A percentile compares a stretch with the other conserved stretches of the same genome.
Conservation (phyloP, 1,140 invertebrate genomes). For the Amyelois transitella region DNA sequence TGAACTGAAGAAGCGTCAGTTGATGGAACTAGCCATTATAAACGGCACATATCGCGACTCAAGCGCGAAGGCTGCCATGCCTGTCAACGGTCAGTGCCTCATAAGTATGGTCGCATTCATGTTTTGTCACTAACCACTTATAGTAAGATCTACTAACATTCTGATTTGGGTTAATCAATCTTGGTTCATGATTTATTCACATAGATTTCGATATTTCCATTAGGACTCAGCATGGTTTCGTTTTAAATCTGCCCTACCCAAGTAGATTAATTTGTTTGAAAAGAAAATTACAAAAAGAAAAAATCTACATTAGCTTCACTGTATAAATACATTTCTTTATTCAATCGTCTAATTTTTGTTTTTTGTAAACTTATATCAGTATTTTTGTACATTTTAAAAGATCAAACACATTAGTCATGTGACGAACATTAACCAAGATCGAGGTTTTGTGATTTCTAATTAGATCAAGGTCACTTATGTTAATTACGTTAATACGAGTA, state of each 20-base stretch:
- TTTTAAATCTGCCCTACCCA: background rate
- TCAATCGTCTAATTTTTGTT: too few species aligned
- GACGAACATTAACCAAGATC: background rate
- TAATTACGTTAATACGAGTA: background rate
- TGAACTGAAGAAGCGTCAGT: slow-evolving; percentile 98
- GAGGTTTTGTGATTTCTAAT: background rate
- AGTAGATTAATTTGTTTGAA: too few species aligned
- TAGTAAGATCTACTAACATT: slow-evolving; percentile 16
- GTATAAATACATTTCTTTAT: too few species aligned
- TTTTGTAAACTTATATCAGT: too few species aligned
- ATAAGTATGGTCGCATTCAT: slow-evolving; percentile 70
- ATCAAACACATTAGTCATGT: background rate
- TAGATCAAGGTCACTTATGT: background rate
- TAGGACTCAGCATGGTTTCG: background rate
- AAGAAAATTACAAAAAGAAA: too few species aligned
- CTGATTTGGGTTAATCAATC: background rate
- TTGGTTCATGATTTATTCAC: background rate
- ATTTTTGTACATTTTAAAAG: too few species aligned
- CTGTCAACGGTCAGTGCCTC: slow-evolving; percentile 75
- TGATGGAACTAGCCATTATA: slow-evolving; percentile 99
- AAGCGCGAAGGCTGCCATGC: slow-evolving; percentile 87
- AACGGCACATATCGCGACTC: slow-evolving; percentile 99
- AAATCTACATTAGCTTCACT: too few species aligned
- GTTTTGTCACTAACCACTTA: slow-evolving; percentile 63
- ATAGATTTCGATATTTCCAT: background rate